Evolutionary conservation across 2,797 vertebrate genomes (phyloP), one percentile per base, ranked within the genome.

Genomic region (Serranus cabrilla): DNA sequence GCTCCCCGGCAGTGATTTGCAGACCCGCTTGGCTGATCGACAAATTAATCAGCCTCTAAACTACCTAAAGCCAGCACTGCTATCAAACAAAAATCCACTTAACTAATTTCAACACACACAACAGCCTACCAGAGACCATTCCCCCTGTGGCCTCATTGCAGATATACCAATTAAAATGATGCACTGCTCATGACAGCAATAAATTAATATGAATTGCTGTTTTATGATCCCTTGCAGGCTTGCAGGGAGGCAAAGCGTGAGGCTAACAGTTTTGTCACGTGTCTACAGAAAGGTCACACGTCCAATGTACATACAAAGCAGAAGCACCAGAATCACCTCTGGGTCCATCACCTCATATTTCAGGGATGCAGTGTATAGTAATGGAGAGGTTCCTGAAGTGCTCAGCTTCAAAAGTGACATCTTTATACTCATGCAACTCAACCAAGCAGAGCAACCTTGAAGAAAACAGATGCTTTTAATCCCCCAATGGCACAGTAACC

Each of bases 401-500:
- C 47, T 66, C 40, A 49, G 42, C 17, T 49, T 59, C 59, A 20
- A 51, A 45, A 55, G 25, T 3, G 1, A 37, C 49, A 43, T 74
- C 63, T 51, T 77, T 45, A 17, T n/a, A 65, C 5, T 57, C 16
- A 17, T 47, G 56, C 37, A 45, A 57, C 27, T 65, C 39, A 54
- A 61, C 2, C 18, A n/a, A 58, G 67, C 64, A 71, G 58, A 11
- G 37, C 34, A 82, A 70, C 69, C 74, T 74, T 75, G 37, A 74
- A 61, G 64, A 75, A 50, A 42, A 67, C 58, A 65, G 56, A 61
- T 52, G 64, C 39, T 50, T 70, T 76, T 50, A 40, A 81, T 64
- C 58, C 56, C n/a, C 60, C 66, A 66, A 50, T 42, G 45, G 65
- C 60, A 84, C 87, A 90, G 75, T 94, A 84, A 87, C 90, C 21